phyloP scores from a whole-genome alignment of 2,888 invertebrate genomes.

The Tryphoninae sp. region DNA sequence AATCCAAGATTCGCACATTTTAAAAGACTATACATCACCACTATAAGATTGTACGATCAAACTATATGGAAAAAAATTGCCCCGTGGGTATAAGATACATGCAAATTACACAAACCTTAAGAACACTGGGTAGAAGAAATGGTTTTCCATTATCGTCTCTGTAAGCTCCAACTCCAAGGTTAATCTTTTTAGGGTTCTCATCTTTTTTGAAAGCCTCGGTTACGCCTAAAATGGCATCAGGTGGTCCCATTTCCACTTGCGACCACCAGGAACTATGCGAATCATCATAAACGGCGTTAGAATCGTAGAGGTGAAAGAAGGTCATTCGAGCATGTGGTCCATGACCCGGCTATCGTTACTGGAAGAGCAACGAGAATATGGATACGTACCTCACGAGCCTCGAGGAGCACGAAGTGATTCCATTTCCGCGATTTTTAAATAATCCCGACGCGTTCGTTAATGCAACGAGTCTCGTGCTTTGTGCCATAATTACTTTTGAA shows the following conservation, averaged over 20 bases:
- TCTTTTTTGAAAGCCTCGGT: slow-evolving; percentile 98
- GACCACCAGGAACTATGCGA: slow-evolving; percentile 90
- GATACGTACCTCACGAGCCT: slow-evolving; percentile 68
- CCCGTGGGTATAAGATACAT: neutral
- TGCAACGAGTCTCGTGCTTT: slow-evolving; percentile 68
- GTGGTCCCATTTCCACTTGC: slow-evolving; percentile 97
- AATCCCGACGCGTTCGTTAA: slow-evolving; percentile 61
- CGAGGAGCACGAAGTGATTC: slow-evolving; percentile 54
- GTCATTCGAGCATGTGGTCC: slow-evolving; percentile 53
- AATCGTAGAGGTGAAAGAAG: slow-evolving; percentile 40
- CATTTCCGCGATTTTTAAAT: slow-evolving; percentile 68
- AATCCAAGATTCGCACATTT: slow-evolving; percentile 54
- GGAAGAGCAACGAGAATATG: slow-evolving; percentile 24
- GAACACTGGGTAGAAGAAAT: slow-evolving; percentile 94
- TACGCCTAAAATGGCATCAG: slow-evolving; percentile 98
- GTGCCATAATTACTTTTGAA: slow-evolving; percentile 68
- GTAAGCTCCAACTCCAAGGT: slow-evolving; percentile 98
- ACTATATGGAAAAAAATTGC: neutral
- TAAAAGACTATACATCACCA: too few relatives aligned
- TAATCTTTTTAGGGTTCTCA: slow-evolving; percentile 95
- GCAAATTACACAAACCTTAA: slow-evolving; percentile 82
- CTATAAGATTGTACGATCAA: neutral
- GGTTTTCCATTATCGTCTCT: slow-evolving; percentile 99
- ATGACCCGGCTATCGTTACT: slow-evolving; percentile 14
- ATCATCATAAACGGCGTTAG: neutral